Conservation (phyloP, 2,797 vertebrate genomes). For the Poeciliopsis infans region DNA sequence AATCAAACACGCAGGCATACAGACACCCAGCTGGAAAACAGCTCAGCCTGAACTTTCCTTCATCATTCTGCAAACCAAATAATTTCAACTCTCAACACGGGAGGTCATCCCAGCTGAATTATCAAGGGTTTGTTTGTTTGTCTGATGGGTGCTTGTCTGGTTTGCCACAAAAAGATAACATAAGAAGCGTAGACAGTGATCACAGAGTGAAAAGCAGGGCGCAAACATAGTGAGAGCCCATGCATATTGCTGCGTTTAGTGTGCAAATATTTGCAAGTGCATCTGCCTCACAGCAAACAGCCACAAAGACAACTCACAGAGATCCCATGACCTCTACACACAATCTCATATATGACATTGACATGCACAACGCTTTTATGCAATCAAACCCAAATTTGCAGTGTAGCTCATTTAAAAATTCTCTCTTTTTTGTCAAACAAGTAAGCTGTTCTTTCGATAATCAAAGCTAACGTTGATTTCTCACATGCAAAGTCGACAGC, state of each 20-base stretch:
- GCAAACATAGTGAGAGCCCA: conserved; percentile 63
- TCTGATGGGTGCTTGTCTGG: conserved; percentile 55
- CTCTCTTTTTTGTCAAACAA: conserved; percentile 27
- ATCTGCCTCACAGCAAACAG: conserved; percentile 47
- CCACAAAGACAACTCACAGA: conserved; percentile 29
- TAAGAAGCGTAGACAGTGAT: conserved; percentile 39
- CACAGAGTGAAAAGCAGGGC: conserved; percentile 36
- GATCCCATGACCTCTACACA: conserved; percentile 9
- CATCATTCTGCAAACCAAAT: conserved; percentile 54
- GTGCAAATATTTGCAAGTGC: conserved; percentile 52
- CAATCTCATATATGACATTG: neutral
- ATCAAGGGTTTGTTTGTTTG: conserved; percentile 55
- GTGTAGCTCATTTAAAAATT: conserved; percentile 51
- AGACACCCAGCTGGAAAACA: conserved; percentile 28
- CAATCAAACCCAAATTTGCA: conserved; percentile 37
- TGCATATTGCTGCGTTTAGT: conserved; percentile 38
- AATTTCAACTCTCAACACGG: conserved; percentile 32
- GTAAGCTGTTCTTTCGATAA: conserved; percentile 46
- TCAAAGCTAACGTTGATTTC: conserved; percentile 48
- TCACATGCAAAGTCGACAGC: conserved; percentile 53
- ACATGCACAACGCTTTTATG: neutral
- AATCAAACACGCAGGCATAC: conserved; percentile 45
- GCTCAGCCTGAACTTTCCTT: conserved; percentile 30
- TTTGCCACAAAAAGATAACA: conserved; percentile 61
- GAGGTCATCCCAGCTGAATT: conserved; percentile 43